Evolutionary conservation across 1,140 invertebrate species (phyloP).

Genomic region (Brachionus calyciflorus): DNA sequence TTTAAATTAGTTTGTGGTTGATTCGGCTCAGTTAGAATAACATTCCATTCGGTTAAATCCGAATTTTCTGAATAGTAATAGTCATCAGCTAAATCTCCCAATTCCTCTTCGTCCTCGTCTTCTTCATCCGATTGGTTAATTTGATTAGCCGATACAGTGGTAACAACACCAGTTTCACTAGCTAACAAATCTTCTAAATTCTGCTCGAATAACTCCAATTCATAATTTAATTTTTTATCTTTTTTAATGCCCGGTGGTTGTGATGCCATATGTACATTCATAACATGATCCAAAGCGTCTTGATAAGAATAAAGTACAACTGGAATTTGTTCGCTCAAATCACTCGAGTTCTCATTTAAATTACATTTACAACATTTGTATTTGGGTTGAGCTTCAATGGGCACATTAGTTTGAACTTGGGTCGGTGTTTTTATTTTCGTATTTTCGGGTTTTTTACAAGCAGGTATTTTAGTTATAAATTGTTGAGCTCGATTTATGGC

Average conservation of each 20-base stretch:
- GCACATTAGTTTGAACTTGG: background rate
- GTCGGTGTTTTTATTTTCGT: background rate
- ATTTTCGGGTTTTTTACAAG: background rate
- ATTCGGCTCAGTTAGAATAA: background rate
- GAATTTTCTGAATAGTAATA: background rate
- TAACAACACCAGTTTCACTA: slow-evolving; percentile 2
- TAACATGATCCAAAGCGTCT: slow-evolving; percentile 34
- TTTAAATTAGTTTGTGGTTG: background rate
- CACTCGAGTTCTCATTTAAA: background rate
- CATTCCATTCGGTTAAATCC: background rate
- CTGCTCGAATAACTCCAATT: slow-evolving; percentile 43
- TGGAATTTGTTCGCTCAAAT: background rate
- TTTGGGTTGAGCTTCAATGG: slow-evolving; percentile 41
- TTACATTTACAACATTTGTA: slow-evolving; percentile 41
- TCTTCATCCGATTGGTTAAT: background rate
- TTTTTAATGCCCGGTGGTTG: slow-evolving; percentile 15
- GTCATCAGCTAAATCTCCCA: background rate
- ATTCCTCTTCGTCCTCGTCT: background rate
- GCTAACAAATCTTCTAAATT: slow-evolving; percentile 44
- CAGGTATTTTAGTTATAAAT: slow-evolving; percentile 29
- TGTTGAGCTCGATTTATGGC: slow-evolving; percentile 45
- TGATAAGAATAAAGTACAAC: slow-evolving; percentile 36
- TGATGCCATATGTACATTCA: slow-evolving; percentile 36
- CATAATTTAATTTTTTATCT: slow-evolving; percentile 29
- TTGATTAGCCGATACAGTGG: background rate